Conservation (phyloP, 2,113 vertebrate species). For the Saguinus imperator region DNA sequence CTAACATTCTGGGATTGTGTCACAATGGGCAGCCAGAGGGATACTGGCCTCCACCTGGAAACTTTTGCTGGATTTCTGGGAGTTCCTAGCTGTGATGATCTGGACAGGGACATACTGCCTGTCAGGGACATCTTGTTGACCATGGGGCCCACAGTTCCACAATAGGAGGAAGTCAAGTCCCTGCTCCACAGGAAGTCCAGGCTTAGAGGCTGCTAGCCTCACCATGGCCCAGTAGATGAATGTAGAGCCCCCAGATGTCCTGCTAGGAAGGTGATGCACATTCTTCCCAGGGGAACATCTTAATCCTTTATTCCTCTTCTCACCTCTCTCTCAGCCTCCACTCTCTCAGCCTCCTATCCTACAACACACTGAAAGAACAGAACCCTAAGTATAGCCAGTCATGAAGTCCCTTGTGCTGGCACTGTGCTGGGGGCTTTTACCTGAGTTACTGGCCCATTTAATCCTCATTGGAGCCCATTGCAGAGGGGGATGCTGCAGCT, state of each 20-base stretch:
- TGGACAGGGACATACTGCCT: no score
- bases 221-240: rapidly evolving
- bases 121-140: background rate
- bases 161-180: background rate
- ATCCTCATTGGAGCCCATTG: rapidly evolving
- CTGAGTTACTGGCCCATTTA: no score
- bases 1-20: background rate
- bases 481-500: background rate
- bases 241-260: background rate
- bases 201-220: background rate
- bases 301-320: background rate
- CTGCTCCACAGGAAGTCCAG: no score
- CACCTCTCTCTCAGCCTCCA: background rate
- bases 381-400: rapidly evolving
- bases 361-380: background rate
- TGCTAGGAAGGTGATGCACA: rapidly evolving
- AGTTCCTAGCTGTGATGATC: background rate
- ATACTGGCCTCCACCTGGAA: background rate
- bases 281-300: rapidly evolving
- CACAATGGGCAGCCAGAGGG: background rate
- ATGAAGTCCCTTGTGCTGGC: background rate
- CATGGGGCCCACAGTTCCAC: rapidly evolving
- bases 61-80: no score
- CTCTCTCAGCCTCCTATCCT: background rate
- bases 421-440: background rate